A percentile compares a stretch with the other conserved stretches of the same genome.
phyloP scores from a whole-genome alignment of 1,140 invertebrate species.

The Daktulosphaira vitifoliae region DNA sequence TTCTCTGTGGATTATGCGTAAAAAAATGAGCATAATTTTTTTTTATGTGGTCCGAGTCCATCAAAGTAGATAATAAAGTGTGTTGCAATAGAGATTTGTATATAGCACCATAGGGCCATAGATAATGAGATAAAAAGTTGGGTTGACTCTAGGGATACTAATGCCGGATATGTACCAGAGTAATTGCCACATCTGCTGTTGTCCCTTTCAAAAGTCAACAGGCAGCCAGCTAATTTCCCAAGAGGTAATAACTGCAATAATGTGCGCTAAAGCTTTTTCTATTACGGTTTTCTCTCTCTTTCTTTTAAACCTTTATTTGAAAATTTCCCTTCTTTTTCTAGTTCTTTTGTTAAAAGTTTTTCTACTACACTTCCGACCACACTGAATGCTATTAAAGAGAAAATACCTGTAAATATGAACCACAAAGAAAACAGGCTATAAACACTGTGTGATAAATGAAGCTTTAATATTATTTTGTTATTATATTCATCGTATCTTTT shows the following conservation, averaged over 20 bases:
- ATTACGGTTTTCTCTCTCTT: constrained; percentile 22
- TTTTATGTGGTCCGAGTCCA: not conserved
- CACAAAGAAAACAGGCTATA: too few species aligned
- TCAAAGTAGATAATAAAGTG: not conserved
- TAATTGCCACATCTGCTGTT: constrained; percentile 27
- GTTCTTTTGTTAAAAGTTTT: constrained; percentile 17
- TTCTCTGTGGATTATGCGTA: too few species aligned
- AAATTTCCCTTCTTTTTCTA: too few species aligned
- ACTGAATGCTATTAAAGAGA: not conserved
- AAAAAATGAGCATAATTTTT: too few species aligned
- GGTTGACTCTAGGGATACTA: constrained; percentile 23
- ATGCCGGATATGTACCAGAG: constrained; percentile 22
- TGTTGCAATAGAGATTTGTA: constrained; percentile 7
- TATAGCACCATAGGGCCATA: not conserved
- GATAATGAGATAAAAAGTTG: constrained; percentile 31
- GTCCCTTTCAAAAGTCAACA: constrained; percentile 32
- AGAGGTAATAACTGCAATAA: constrained; percentile 25
- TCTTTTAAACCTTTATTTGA: not conserved
- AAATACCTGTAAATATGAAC: constrained; percentile 14
- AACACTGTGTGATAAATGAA: too few species aligned
- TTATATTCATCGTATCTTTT: too few species aligned
- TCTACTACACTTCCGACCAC: constrained; percentile 7
- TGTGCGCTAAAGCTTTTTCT: constrained; percentile 25
- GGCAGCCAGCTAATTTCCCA: constrained; percentile 32
- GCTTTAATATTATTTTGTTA: too few species aligned